Percentiles rank a stretch among this genome's conserved stretches.
Evolutionary conservation across 2,113 vertebrate genomes (phyloP).

Genomic region (Lycaon pictus): DNA sequence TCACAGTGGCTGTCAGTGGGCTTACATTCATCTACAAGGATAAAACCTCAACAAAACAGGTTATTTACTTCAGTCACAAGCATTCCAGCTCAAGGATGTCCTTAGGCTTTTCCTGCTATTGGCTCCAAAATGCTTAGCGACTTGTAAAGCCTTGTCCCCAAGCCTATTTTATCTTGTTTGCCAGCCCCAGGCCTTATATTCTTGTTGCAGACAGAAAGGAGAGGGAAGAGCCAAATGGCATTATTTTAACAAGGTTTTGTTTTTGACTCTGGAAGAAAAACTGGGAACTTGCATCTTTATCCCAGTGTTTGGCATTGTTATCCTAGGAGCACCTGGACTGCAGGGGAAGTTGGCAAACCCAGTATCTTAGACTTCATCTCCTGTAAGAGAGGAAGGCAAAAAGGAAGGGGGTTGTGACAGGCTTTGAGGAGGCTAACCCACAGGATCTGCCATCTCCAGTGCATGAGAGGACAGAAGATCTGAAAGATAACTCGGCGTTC

Average conservation of each 20-base stretch:
- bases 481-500: too few species aligned
- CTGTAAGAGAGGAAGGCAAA: not conserved
- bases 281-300: not conserved
- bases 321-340: not conserved
- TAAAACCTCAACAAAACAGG: not conserved
- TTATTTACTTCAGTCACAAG: not conserved
- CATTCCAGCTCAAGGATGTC: not conserved
- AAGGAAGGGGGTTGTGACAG: not conserved
- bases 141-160: not conserved
- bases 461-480: not conserved
- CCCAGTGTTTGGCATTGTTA: not conserved
- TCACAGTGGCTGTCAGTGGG: not conserved
- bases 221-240: not conserved
- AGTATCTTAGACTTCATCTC: not conserved
- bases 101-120: not conserved
- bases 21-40: not conserved
- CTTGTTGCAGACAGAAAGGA: not conserved
- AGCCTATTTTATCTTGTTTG: too few species aligned
- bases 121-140: not conserved
- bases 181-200: not conserved
- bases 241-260: not conserved
- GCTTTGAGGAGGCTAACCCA: not conserved
- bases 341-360: not conserved
- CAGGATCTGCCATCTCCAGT: not conserved
- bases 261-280: conserved; percentile 7